These are phyloP conservation scores for Sardinella longiceps DNA, from an alignment of 2,797 vertebrate species.

Conservation along the genomic window DNA sequence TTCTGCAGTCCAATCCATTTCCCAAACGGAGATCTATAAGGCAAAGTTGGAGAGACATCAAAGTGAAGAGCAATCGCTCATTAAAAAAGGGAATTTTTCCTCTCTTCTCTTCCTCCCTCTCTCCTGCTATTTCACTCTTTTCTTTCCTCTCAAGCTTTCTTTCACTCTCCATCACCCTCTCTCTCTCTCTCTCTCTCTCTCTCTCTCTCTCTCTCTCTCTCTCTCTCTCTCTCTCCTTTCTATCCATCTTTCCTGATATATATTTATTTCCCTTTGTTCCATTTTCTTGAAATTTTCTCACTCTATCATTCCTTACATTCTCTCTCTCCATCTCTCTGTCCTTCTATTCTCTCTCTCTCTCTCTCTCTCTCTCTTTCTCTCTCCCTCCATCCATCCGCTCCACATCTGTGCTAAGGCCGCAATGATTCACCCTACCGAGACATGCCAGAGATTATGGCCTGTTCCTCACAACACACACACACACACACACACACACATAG, in stretches of 20 bases:
- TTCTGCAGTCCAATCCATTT: neutral
- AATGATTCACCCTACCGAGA: neutral
- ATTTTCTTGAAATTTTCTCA: no score
- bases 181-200: neutral
- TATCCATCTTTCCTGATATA: no score
- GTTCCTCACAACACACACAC: no score
- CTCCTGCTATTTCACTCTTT: neutral
- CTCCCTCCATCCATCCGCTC: neutral
- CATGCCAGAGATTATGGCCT: neutral
- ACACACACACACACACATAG: constrained; percentile 15
- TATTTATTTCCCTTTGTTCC: neutral
- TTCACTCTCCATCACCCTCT: neutral
- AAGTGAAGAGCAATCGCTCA: neutral
- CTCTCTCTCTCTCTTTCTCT: neutral
- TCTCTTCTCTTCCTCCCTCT: neutral
- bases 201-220: no score
- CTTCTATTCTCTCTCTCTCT: neutral
- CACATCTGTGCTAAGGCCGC: neutral
- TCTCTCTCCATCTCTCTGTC: neutral
- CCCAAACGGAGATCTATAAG: neutral
- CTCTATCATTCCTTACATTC: no score
- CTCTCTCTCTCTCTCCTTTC: no score
- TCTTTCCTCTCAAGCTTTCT: neutral
- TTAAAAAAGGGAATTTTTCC: neutral
- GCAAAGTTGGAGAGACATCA: neutral